Percentiles rank a stretch among this genome's conserved stretches.
These are phyloP conservation scores for Venusia cambrica DNA, from an alignment of 2,888 invertebrate species.

Conservation along the genomic window DNA sequence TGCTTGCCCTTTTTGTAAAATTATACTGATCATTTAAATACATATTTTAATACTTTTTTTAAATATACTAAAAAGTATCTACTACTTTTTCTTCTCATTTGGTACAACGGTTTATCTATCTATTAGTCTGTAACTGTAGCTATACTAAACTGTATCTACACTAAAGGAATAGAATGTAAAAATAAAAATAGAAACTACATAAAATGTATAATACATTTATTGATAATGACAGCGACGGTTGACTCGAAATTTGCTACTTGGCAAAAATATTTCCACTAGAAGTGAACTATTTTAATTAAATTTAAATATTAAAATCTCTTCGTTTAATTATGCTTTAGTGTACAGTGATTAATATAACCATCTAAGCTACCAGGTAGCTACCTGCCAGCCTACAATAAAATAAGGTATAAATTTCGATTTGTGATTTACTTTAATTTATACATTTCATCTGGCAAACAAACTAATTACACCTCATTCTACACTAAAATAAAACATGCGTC, in stretches of 20 bases:
- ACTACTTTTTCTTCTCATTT: too few species aligned
- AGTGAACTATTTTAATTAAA: constrained; percentile 70
- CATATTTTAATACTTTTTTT: too few species aligned
- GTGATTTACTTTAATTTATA: constrained; percentile 63
- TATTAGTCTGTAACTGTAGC: too few species aligned
- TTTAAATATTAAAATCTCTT: constrained; percentile 79
- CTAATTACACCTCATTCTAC: constrained; percentile 48
- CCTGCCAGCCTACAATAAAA: constrained; percentile 59
- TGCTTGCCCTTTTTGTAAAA: too few species aligned
- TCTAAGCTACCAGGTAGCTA: constrained; percentile 72
- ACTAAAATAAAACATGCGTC: constrained; percentile 56
- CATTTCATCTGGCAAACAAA: constrained; percentile 65
- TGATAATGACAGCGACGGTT: constrained; percentile 80
- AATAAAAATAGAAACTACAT: constrained; percentile 46
- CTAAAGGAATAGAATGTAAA: neutral
- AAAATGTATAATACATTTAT: constrained; percentile 77
- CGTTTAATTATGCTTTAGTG: constrained; percentile 64
- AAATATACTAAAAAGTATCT: too few species aligned
- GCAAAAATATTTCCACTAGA: constrained; percentile 80
- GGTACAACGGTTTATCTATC: too few species aligned
- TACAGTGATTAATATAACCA: constrained; percentile 68
- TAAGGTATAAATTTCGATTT: constrained; percentile 64
- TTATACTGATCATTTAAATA: too few species aligned
- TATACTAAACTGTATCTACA: too few species aligned
- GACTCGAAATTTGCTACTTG: constrained; percentile 79